These are phyloP conservation scores for Rhizomys pruinosus DNA, from an alignment of 2,113 vertebrate species.

Conservation along the genomic window DNA sequence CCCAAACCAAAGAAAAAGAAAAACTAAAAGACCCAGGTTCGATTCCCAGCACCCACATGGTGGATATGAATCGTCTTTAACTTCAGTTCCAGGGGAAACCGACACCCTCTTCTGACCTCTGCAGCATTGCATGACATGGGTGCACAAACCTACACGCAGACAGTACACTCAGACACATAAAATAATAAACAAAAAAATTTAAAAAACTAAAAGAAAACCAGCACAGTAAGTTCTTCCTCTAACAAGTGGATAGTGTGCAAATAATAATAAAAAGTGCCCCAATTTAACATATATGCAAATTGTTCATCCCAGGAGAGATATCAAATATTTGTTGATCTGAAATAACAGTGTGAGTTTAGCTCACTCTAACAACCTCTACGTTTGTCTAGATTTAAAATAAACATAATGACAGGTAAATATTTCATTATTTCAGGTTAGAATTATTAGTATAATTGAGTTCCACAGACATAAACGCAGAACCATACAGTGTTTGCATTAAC, in stretches of 20 bases:
- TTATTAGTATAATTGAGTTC: not conserved
- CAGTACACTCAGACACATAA: too few species aligned
- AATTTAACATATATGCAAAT: not conserved
- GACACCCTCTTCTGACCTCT: too few species aligned
- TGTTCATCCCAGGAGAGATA: slow-evolving; percentile 25
- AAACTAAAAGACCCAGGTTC: not conserved
- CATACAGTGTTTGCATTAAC: slow-evolving; percentile 7
- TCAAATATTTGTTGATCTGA: slow-evolving; percentile 54
- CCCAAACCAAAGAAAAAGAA: not conserved
- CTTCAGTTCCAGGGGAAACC: too few species aligned
- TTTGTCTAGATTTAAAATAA: slow-evolving; percentile 50
- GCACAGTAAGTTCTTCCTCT: not conserved
- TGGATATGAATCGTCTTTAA: too few species aligned
- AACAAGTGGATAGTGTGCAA: slow-evolving; percentile 32
- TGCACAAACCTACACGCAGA: too few species aligned
- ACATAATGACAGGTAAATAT: not conserved
- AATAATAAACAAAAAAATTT: too few species aligned
- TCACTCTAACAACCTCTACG: not conserved
- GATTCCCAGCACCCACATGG: too few species aligned
- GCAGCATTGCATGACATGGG: too few species aligned
- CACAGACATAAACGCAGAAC: slow-evolving; percentile 17
- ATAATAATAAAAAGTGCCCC: slow-evolving; percentile 1
- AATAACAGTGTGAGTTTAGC: slow-evolving; percentile 41
- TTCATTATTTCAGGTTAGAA: slow-evolving; percentile 46
- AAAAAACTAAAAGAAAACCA: not conserved